Evolutionary conservation across 1,140 invertebrate genomes (phyloP).

Genomic region (Pseudomyrmex gracilis): DNA sequence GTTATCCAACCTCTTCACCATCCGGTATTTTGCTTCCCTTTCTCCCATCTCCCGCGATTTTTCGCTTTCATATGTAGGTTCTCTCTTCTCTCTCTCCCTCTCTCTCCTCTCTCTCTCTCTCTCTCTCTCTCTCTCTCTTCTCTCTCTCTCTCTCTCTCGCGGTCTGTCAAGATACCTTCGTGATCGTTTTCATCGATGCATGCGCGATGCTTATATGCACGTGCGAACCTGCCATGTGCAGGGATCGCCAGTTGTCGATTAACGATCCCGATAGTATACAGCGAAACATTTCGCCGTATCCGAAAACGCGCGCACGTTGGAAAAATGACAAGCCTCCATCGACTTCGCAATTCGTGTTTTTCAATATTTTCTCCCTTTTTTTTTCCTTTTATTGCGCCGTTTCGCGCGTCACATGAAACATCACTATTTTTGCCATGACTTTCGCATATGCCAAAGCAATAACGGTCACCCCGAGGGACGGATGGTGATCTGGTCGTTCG

Average conservation of each 20-base stretch:
- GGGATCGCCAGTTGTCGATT: conserved; percentile 55
- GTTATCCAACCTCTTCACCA: conserved; percentile 40
- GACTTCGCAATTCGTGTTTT: conserved; percentile 18
- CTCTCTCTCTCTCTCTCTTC: not conserved
- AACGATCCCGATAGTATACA: conserved; percentile 30
- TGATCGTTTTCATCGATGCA: conserved; percentile 50
- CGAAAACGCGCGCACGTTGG: conserved; percentile 14
- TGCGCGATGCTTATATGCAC: conserved; percentile 51
- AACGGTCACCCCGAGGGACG: not conserved
- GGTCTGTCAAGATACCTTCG: conserved; percentile 53
- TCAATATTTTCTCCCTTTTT: conserved; percentile 6
- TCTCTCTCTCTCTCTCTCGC: conserved; percentile 7
- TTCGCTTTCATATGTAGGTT: not conserved
- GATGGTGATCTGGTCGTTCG: not conserved
- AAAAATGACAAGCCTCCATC: conserved; percentile 37
- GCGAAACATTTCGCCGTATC: conserved; percentile 31
- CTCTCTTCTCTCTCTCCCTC: not conserved
- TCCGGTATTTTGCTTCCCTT: conserved; percentile 30
- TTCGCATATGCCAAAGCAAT: not conserved
- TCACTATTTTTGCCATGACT: conserved; percentile 14
- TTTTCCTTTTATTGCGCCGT: not conserved
- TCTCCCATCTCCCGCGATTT: not conserved
- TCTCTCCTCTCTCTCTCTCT: not conserved
- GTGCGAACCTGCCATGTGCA: conserved; percentile 60
- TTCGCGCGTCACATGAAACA: not conserved